Conservation (phyloP, 2,797 vertebrate genomes). For the Phataginus tricuspis region DNA sequence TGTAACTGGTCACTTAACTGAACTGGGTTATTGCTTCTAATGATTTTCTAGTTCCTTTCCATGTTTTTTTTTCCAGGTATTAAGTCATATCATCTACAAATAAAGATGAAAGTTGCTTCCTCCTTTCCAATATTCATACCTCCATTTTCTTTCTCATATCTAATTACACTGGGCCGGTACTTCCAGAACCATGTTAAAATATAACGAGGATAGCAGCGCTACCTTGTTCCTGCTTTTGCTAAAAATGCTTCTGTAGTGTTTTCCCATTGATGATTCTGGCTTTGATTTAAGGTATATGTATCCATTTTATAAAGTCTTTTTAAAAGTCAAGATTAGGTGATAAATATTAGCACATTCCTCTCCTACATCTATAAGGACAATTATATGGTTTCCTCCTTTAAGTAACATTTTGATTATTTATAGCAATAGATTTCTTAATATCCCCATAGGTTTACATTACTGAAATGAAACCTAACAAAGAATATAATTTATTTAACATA, state of each 20-base stretch:
- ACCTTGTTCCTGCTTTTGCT: slow-evolving; percentile 43
- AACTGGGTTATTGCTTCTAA: not conserved
- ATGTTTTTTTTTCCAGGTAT: not conserved
- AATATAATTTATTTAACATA: not conserved
- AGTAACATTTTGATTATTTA: slow-evolving; percentile 48
- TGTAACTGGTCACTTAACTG: slow-evolving; percentile 11
- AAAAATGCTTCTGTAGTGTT: slow-evolving; percentile 21
- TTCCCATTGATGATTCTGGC: not conserved
- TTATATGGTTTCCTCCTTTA: not conserved
- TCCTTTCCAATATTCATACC: not conserved
- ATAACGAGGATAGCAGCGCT: not conserved
- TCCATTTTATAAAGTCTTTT: slow-evolving; percentile 45
- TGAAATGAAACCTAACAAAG: slow-evolving; percentile 11
- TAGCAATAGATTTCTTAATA: slow-evolving; percentile 25
- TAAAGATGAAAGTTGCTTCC: slow-evolving; percentile 37
- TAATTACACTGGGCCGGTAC: not conserved
- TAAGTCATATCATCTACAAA: slow-evolving; percentile 40
- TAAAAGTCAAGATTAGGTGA: slow-evolving; percentile 12
- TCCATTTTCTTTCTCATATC: slow-evolving; percentile 1
- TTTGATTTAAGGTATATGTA: slow-evolving; percentile 23
- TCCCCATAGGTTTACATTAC: not conserved
- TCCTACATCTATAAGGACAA: slow-evolving; percentile 9
- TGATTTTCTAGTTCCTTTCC: slow-evolving; percentile 2
- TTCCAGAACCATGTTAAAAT: slow-evolving; percentile 31
- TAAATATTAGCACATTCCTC: not conserved